These are phyloP conservation scores for Drosophila lacteicornis DNA, from an alignment of 1,140 invertebrate genomes.

Conservation along the genomic window DNA sequence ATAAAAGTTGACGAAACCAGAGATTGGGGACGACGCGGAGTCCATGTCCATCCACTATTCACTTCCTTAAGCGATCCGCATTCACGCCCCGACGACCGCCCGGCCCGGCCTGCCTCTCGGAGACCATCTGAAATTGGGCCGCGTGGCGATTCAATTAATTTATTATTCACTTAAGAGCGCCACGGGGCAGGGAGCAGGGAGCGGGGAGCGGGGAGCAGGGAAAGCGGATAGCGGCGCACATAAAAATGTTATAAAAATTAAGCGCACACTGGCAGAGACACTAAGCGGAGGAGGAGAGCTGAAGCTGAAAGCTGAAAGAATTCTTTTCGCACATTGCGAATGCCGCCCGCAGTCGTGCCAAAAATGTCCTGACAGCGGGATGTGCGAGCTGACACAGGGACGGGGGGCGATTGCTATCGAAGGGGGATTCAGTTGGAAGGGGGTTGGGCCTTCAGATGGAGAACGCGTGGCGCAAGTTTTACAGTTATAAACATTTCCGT, in stretches of 20 bases:
- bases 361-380: conserved; percentile 65
- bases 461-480: conserved; percentile 67
- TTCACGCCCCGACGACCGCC: conserved; percentile 7
- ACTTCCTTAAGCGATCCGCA: conserved; percentile 20
- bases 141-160: conserved; percentile 80
- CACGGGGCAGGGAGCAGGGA: conserved; percentile 22
- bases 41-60: not conserved
- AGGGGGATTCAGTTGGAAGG: not conserved
- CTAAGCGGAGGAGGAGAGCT: conserved; percentile 6
- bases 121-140: conserved; percentile 60
- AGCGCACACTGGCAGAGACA: conserved; percentile 47
- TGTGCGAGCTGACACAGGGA: not conserved
- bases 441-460: conserved; percentile 38
- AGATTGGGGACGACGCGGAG: not conserved
- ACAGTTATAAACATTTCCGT: conserved; percentile 74
- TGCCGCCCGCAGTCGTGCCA: conserved; percentile 58
- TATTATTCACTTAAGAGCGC: conserved; percentile 80
- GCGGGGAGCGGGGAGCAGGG: not conserved
- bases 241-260: conserved; percentile 83
- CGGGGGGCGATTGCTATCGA: not conserved
- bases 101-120: not conserved
- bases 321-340: conserved; percentile 64
- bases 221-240: conserved; percentile 30
- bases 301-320: conserved; percentile 30
- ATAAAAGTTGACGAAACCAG: conserved; percentile 60